Evolutionary conservation across 2,113 vertebrate species (phyloP), one percentile per base, ranked within the genome.

Genomic region (Sylvietta virens): DNA sequence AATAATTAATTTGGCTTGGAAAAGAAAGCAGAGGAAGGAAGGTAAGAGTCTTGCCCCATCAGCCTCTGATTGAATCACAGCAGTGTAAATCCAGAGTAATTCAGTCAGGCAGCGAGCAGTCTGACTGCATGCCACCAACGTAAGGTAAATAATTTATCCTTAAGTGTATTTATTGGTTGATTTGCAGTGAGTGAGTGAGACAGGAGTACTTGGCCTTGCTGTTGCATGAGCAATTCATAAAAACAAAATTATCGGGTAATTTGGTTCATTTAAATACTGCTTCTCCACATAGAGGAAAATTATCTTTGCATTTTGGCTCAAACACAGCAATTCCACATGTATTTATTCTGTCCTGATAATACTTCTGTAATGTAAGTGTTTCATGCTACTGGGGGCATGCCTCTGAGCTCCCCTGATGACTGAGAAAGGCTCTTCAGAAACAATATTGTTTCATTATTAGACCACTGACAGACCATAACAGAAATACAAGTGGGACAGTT

Each of bases 91-190:
- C 67, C 90, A 42, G 44, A 48, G 80, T 88, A 86, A 90, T 72
- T 94, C 90, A 84, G 88, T 80, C 81, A 88, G 67, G 83, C 80
- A 94, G 47, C 22, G 54, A 48, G 82, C 74, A 66, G 79, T 54
- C 82, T 81, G 85, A 86, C 90, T 90, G 67, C 82, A 31, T 94
- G 86, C 92, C 91, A 71, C 91, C 7, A 6, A 47, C 16, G 19
- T 82, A 57, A 95, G 92, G 88, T 90, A 94, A 97, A 96, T 96
- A 93, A 94, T 95, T 94, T 90, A 92, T 81, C 72, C 76, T 83
- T 80, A 78, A 93, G 80, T 73, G 65, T 83, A 69, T 77, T 92
- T 93, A 81, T 96, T 84, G 95, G 81, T 86, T 92, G 90, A 77
- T 84, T 90, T 86, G 84, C 15, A 91, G 71, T 53, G 91, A 94